Percentiles rank a stretch among this genome's conserved stretches.
These are phyloP conservation scores for Nomada hirtipes DNA, from an alignment of 2,888 invertebrate species.

Conservation along the genomic window DNA sequence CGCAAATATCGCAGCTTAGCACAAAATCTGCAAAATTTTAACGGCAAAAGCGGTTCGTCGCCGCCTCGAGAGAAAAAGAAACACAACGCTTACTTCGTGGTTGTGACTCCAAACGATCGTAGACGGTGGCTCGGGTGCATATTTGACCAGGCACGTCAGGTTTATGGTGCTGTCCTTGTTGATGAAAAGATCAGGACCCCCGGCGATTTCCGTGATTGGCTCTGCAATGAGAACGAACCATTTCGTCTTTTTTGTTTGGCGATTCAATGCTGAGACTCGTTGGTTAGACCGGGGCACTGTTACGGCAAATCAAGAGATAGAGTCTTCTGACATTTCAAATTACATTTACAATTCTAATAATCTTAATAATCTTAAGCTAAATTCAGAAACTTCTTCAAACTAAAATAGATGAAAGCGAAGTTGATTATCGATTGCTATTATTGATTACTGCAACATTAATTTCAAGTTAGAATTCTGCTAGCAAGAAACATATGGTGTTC, in stretches of 20 bases:
- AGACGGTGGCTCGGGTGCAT: constrained; percentile 94
- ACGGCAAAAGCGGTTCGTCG: background rate
- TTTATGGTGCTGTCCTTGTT: constrained; percentile 95
- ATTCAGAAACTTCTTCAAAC: too few relatives aligned
- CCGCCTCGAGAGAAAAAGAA: background rate
- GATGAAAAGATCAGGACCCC: constrained; percentile 93
- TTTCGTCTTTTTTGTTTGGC: background rate
- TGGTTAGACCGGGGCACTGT: too few relatives aligned
- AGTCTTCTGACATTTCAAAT: too few relatives aligned
- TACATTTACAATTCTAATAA: too few relatives aligned
- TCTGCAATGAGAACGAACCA: constrained; percentile 86
- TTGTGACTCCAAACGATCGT: constrained; percentile 94
- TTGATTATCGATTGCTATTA: too few relatives aligned
- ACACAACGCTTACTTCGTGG: constrained; percentile 84
- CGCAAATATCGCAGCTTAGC: background rate
- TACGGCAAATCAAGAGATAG: too few relatives aligned
- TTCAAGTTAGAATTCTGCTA: too few relatives aligned
- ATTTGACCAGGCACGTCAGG: constrained; percentile 93
- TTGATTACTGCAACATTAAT: too few relatives aligned
- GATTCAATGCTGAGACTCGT: too few relatives aligned
- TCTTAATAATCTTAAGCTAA: too few relatives aligned
- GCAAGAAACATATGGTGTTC: too few relatives aligned
- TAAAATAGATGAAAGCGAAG: too few relatives aligned
- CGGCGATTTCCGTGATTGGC: constrained; percentile 92
- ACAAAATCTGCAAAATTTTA: background rate